Evolutionary conservation across 2,113 vertebrate species (phyloP).

Genomic region (Nothocercus nigrocapillus): DNA sequence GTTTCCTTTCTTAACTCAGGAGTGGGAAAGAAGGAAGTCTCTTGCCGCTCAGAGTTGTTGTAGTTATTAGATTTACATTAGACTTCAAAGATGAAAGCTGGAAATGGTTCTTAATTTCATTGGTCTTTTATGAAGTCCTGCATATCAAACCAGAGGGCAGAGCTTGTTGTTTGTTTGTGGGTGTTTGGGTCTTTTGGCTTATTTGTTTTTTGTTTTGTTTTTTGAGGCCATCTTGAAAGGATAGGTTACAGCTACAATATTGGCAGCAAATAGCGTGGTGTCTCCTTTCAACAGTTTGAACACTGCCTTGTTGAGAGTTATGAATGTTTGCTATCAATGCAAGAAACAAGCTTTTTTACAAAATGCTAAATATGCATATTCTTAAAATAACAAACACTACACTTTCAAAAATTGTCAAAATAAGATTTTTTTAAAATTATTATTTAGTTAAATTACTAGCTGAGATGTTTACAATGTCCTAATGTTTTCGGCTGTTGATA

Average conservation of each 20-base stretch:
- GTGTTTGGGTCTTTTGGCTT: too few species aligned
- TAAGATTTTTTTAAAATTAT: background rate
- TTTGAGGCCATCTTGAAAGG: background rate
- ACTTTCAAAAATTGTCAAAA: background rate
- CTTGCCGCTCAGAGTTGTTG: background rate
- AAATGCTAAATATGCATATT: background rate
- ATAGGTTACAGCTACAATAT: background rate
- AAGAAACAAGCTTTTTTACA: background rate
- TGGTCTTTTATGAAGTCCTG: background rate
- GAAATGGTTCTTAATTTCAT: background rate
- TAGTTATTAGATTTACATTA: background rate
- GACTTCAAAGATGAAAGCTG: background rate
- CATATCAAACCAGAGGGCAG: background rate
- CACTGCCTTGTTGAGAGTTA: background rate
- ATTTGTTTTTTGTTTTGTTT: background rate
- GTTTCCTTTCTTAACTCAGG: background rate
- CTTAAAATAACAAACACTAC: background rate
- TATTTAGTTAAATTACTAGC: background rate
- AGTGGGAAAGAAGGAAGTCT: background rate
- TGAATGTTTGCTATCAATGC: background rate
- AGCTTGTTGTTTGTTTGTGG: background rate
- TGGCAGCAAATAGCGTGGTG: background rate
- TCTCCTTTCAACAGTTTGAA: background rate
- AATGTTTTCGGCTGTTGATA: slow-evolving; percentile 60
- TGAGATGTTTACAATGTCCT: slow-evolving; percentile 68